Conservation (phyloP, 2,888 invertebrate species). For the Amiota minor region DNA sequence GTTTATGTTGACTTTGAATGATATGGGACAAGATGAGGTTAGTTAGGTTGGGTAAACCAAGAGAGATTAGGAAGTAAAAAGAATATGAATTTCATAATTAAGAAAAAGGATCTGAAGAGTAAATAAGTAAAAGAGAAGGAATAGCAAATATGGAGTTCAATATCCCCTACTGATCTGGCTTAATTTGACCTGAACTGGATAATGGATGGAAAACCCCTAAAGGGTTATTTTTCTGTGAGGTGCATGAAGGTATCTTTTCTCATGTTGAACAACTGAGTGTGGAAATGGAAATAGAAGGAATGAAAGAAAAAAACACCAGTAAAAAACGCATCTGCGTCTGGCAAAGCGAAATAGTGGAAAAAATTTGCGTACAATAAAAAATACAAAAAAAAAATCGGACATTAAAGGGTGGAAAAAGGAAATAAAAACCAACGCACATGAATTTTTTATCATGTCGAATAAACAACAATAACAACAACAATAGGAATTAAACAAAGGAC, state of each 20-base stretch:
- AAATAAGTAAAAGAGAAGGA: constrained; percentile 13
- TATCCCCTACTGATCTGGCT: too few species aligned
- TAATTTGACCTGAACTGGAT: too few species aligned
- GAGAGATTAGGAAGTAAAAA: background rate
- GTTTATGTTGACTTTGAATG: background rate
- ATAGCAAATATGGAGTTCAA: background rate
- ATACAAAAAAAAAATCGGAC: constrained; percentile 3
- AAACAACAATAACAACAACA: constrained; percentile 21
- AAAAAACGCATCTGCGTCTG: constrained; percentile 28
- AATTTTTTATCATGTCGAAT: constrained; percentile 25
- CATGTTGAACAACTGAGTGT: too few species aligned
- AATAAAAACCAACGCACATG: background rate
- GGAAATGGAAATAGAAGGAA: background rate
- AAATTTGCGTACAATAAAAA: constrained; percentile 23
- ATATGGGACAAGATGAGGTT: background rate
- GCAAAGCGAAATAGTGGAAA: constrained; percentile 28
- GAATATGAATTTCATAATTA: constrained; percentile 51
- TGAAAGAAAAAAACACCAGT: background rate
- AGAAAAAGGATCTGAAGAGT: constrained; percentile 39
- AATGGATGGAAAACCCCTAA: too few species aligned
- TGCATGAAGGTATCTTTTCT: too few species aligned
- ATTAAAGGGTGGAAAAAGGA: constrained; percentile 5
- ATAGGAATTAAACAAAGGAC: background rate
- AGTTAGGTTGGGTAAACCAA: constrained; percentile 43
- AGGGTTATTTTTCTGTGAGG: too few species aligned